phyloP scores from a whole-genome alignment of 1,140 invertebrate genomes.

The Daktulosphaira vitifoliae region DNA sequence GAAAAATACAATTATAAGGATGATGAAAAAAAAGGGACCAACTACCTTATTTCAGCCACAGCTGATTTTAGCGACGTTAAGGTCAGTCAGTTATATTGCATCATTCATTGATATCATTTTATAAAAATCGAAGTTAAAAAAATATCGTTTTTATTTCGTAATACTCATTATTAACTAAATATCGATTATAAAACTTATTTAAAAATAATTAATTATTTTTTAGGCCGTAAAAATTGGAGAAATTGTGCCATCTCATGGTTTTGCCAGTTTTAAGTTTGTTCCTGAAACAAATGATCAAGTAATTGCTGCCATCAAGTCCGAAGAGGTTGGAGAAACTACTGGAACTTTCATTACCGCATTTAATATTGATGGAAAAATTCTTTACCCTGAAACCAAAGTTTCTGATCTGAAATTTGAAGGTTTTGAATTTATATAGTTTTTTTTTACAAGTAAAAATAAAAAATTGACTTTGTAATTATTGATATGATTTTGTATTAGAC shows the following conservation, averaged over 20 bases:
- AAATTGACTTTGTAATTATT: no score
- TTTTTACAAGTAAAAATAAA: no score
- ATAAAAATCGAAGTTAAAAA: no score
- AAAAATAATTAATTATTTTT: no score
- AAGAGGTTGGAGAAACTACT: constrained; percentile 80
- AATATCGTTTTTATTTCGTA: no score
- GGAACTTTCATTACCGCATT: constrained; percentile 87
- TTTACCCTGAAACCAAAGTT: constrained; percentile 75
- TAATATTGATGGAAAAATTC: constrained; percentile 66
- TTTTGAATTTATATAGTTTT: constrained; percentile 92
- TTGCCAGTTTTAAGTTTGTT: constrained; percentile 96
- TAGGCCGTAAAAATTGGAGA: constrained; percentile 57
- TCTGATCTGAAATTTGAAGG: constrained; percentile 93
- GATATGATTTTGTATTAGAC: no score
- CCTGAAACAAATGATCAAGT: constrained; percentile 78
- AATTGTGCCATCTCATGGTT: constrained; percentile 71
- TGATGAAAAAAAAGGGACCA: constrained; percentile 89
- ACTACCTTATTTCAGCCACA: constrained; percentile 78
- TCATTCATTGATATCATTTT: no score
- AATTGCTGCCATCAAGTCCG: constrained; percentile 88
- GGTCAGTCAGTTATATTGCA: no score
- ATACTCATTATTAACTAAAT: no score
- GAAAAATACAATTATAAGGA: constrained; percentile 80
- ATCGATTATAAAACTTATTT: no score
- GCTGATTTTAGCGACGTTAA: constrained; percentile 65